A percentile compares a stretch with the other conserved stretches of the same genome.
phyloP scores from a whole-genome alignment of 2,888 invertebrate species.

The Phengaris alcon region DNA sequence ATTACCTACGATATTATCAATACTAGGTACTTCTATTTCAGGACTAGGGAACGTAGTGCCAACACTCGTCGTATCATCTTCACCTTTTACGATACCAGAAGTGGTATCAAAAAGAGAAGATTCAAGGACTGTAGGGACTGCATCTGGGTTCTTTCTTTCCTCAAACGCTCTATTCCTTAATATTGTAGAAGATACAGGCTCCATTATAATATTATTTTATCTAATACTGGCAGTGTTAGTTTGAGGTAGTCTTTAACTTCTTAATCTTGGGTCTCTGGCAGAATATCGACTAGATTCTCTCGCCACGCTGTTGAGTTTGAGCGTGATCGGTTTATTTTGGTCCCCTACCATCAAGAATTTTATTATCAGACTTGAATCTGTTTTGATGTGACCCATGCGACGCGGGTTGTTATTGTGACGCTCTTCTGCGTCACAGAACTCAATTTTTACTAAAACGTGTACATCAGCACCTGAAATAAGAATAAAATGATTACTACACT shows the following conservation, averaged over 20 bases:
- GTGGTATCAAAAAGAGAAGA: slow-evolving; percentile 70
- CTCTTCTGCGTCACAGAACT: slow-evolving; percentile 49
- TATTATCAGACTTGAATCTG: slow-evolving; percentile 45
- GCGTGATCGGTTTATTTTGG: slow-evolving; percentile 73
- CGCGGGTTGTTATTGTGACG: slow-evolving; percentile 49
- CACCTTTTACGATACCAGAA: slow-evolving; percentile 74
- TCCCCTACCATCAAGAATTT: slow-evolving; percentile 79
- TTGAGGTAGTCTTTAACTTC: slow-evolving; percentile 57
- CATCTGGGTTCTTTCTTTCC: slow-evolving; percentile 49
- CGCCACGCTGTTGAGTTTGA: slow-evolving; percentile 74
- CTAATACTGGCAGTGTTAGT: slow-evolving; percentile 60
- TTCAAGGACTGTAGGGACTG: slow-evolving; percentile 58
- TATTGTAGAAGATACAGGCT: slow-evolving; percentile 51
- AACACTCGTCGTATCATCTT: slow-evolving; percentile 57
- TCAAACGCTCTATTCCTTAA: slow-evolving; percentile 59
- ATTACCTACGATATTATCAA: slow-evolving; percentile 42
- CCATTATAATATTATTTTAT: slow-evolving; percentile 60
- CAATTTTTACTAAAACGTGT: background rate
- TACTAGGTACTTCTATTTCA: slow-evolving; percentile 57
- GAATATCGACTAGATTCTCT: slow-evolving; percentile 73
- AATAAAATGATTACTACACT: background rate
- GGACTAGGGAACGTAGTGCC: slow-evolving; percentile 64
- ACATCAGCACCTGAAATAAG: slow-evolving; percentile 40
- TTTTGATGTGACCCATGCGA: slow-evolving; percentile 64
- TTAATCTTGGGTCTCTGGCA: slow-evolving; percentile 80